These are phyloP conservation scores for Aratinga solstitialis DNA, from an alignment of 2,797 vertebrate genomes.

Conservation along the genomic window DNA sequence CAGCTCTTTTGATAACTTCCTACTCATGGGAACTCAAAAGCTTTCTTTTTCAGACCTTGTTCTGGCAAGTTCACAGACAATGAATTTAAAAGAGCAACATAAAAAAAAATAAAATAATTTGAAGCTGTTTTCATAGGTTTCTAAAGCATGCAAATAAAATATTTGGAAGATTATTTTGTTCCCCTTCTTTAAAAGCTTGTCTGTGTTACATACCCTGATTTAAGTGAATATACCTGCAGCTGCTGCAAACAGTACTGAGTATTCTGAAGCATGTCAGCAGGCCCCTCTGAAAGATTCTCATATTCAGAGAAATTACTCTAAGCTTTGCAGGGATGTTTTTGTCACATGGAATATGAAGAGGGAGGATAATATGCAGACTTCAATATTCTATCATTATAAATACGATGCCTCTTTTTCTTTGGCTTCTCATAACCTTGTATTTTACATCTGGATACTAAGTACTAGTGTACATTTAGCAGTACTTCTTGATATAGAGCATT, in stretches of 20 bases:
- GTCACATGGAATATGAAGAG: neutral
- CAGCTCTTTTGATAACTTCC: neutral
- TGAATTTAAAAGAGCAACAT: too few species aligned
- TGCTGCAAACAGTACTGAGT: neutral
- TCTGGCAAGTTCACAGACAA: too few species aligned
- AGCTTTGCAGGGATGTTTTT: neutral
- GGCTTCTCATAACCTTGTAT: neutral
- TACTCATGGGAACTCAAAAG: neutral
- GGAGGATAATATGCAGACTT: neutral
- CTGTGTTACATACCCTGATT: neutral
- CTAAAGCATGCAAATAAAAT: neutral
- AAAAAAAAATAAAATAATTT: neutral
- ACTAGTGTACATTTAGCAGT: neutral
- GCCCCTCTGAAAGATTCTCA: neutral
- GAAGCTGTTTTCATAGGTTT: neutral
- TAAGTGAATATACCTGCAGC: neutral
- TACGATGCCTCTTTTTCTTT: neutral
- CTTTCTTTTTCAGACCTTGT: neutral
- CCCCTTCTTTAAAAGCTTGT: neutral
- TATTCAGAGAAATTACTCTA: neutral
- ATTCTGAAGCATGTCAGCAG: neutral
- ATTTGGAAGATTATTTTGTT: neutral
- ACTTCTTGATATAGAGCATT: neutral
- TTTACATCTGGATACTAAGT: neutral
- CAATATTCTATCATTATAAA: neutral